Base-by-base conservation (phyloP, 2,888 invertebrate species). In the Lasioglossum zephyrum region DNA sequence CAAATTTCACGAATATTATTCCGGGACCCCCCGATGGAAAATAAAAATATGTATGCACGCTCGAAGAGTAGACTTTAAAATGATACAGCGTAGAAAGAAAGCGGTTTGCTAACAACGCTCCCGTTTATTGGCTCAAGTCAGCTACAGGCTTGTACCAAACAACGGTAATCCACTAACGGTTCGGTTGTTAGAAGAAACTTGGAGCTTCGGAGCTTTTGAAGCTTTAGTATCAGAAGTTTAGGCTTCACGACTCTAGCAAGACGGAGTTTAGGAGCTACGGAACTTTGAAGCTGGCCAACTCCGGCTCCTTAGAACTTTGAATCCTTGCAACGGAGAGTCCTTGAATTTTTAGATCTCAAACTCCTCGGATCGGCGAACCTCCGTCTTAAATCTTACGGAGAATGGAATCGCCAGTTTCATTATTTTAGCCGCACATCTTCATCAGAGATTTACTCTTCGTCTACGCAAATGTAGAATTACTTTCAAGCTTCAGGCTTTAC, bases 151-250 rank as follows among this genome's bases (percentile, higher is more conserved):
- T n/a, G n/a, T 66, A 66, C 69, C 39, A 70, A 70, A 39, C 69
- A 39, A n/a, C 69, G 69, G 39, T 41, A 41, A 41, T 70, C 69
- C 41, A 41, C 41, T 70, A 39, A 66, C 66, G 66, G 41, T 70
- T 70, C 41, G 69, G 41, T 70, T 70, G 41, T 70, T 70, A 39
- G 69, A 70, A 70, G 69, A 41, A 70, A 70, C 41, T 70, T 70
- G 3, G 41, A 41, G 22, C 69, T 70, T n/a, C 69, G n/a, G 39
- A 36, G n/a, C 74, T 57, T n/a, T 47, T 57, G 74, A 57, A 70
- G 69, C 69, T 41, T 70, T 70, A 39, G 36, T n/a, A 39, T 70
- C 69, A 70, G 39, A 41, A 70, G 39, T 70, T 70, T 39, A 39
- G 69, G 22, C 69, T 39, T 39, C 69, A 11, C n/a, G 39, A 70